A percentile compares a stretch with the other conserved stretches of the same genome.
phyloP scores from a whole-genome alignment of 2,797 vertebrate genomes.

The Hydrolagus colliei region DNA sequence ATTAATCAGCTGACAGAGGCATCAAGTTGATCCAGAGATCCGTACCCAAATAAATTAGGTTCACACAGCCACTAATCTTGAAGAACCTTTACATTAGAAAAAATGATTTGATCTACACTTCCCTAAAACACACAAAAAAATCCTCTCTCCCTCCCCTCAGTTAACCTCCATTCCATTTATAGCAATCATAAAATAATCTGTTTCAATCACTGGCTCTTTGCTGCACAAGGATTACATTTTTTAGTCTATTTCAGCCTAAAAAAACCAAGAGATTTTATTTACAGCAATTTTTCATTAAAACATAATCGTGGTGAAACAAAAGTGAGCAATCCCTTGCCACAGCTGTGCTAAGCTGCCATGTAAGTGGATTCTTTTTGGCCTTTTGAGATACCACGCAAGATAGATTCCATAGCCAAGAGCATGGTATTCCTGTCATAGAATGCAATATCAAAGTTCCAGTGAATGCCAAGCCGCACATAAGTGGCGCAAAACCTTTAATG shows the following conservation, averaged over 20 bases:
- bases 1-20: too few species aligned
- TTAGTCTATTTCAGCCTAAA: not conserved
- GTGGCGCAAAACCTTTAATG: not conserved
- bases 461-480: not conserved
- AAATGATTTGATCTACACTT: too few species aligned
- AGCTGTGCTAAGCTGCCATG: not conserved
- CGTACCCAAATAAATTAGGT: too few species aligned
- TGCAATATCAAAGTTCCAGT: not conserved
- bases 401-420: not conserved
- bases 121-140: too few species aligned
- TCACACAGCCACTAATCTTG: too few species aligned
- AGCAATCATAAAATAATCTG: not conserved
- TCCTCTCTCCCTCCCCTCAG: too few species aligned
- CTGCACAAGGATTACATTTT: not conserved
- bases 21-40: too few species aligned
- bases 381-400: not conserved
- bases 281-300: not conserved
- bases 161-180: too few species aligned
- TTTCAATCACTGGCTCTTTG: not conserved
- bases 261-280: not conserved
- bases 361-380: not conserved
- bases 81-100: too few species aligned
- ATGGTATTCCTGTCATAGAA: not conserved
- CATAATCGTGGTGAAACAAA: not conserved
- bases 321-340: not conserved